A percentile compares a stretch with the other conserved stretches of the same genome.
phyloP scores from a whole-genome alignment of 2,888 invertebrate species.

The Rhimphoctona megacephalus region DNA sequence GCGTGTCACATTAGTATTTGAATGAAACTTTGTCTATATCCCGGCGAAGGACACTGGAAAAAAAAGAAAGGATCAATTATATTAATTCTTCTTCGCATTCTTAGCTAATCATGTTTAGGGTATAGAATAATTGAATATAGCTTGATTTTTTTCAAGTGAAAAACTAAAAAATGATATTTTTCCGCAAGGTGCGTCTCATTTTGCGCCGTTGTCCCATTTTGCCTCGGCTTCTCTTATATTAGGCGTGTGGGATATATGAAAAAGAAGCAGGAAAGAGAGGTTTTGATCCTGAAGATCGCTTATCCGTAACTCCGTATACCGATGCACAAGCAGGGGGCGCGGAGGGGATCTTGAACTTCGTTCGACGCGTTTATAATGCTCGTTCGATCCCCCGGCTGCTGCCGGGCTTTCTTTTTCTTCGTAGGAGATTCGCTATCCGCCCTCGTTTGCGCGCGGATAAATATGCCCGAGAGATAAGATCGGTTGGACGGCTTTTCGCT shows the following conservation, averaged over 20 bases:
- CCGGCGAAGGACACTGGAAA: too few relatives aligned
- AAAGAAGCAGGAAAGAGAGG: conserved; percentile 2
- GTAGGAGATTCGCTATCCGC: conserved; percentile 14
- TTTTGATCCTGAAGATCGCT: conserved; percentile 54
- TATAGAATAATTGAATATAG: background rate
- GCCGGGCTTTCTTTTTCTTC: background rate
- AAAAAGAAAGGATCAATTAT: too few relatives aligned
- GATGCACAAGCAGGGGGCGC: background rate
- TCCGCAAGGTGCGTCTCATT: background rate
- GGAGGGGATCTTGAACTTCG: conserved; percentile 1
- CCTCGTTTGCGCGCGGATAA: conserved; percentile 56
- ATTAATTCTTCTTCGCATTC: too few relatives aligned
- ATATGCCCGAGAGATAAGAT: conserved; percentile 65
- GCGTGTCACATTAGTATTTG: too few relatives aligned
- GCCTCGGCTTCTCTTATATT: background rate
- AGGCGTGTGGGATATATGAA: background rate
- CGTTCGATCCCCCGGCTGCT: conserved; percentile 39
- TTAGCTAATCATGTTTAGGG: too few relatives aligned
- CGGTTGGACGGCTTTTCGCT: conserved; percentile 57
- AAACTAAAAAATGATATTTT: background rate
- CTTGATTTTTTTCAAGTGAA: background rate
- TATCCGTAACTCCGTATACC: conserved; percentile 49
- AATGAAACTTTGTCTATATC: too few relatives aligned
- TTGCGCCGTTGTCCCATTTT: background rate
- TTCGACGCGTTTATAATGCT: conserved; percentile 35